Percentiles rank a stretch among this genome's conserved stretches.
These are phyloP conservation scores for Chrysomela aeneicollis DNA, from an alignment of 2,888 invertebrate genomes.

Conservation along the genomic window DNA sequence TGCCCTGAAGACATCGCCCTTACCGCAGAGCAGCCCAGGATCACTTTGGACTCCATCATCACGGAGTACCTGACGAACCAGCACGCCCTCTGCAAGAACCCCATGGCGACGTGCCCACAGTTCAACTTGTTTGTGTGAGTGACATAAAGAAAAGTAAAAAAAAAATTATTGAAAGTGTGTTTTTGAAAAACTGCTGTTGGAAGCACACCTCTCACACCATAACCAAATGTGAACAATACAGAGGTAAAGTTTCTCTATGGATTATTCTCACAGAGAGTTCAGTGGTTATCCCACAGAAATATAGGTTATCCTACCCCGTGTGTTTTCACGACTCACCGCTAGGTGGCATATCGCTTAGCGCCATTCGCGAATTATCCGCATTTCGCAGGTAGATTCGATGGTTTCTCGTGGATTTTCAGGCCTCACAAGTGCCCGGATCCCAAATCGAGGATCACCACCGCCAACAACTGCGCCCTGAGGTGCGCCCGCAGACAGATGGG, in stretches of 20 bases:
- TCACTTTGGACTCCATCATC: constrained; percentile 89
- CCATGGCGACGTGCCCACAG: constrained; percentile 96
- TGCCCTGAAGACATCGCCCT: constrained; percentile 44
- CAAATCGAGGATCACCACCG: constrained; percentile 70
- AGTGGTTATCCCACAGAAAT: too few relatives aligned
- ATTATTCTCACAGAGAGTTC: too few relatives aligned
- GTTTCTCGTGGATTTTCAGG: constrained; percentile 61
- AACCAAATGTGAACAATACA: too few relatives aligned
- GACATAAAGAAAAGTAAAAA: too few relatives aligned
- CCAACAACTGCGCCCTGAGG: constrained; percentile 77
- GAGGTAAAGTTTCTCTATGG: too few relatives aligned
- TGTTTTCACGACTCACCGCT: too few relatives aligned
- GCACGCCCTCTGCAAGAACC: constrained; percentile 97
- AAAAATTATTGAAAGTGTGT: too few relatives aligned
- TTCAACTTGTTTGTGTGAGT: constrained; percentile 89
- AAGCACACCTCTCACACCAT: too few relatives aligned
- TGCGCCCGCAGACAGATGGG: constrained; percentile 67
- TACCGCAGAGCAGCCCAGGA: constrained; percentile 59
- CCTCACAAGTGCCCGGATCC: constrained; percentile 97
- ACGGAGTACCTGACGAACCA: constrained; percentile 97
- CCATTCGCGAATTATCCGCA: too few relatives aligned
- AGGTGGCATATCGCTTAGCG: too few relatives aligned
- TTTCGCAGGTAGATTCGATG: not conserved
- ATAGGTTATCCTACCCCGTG: too few relatives aligned
- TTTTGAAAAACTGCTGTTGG: too few relatives aligned